phyloP scores from a whole-genome alignment of 2,888 invertebrate species.

The Apamea monoglypha region DNA sequence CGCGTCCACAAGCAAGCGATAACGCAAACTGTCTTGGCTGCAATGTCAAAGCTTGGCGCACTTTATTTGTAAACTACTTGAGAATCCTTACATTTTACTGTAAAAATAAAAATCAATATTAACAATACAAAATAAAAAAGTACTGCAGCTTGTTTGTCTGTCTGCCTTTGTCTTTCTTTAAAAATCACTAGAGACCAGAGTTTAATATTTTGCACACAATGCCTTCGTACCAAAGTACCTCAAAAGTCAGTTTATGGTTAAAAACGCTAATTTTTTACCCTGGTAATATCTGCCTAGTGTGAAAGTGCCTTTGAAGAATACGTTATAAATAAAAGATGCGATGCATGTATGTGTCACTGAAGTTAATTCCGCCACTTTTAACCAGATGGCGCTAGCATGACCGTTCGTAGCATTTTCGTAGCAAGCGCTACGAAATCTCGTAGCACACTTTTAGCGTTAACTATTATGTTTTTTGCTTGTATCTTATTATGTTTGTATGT shows the following conservation, averaged over 20 bases:
- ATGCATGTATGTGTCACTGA: background rate
- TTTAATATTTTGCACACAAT: background rate
- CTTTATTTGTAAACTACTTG: background rate
- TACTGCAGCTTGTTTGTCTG: background rate
- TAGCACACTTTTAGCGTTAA: background rate
- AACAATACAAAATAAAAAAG: background rate
- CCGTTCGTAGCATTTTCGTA: slow-evolving; percentile 31
- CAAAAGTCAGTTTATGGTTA: background rate
- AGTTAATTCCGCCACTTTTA: slow-evolving; percentile 1
- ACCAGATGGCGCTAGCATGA: slow-evolving; percentile 37
- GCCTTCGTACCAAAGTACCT: background rate
- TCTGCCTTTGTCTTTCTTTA: background rate
- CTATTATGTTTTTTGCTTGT: background rate
- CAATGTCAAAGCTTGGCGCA: background rate
- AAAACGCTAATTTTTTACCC: background rate
- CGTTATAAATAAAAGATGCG: background rate
- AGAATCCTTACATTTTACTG: background rate
- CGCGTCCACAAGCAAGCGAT: background rate
- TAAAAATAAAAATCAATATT: background rate
- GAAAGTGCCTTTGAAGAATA: background rate
- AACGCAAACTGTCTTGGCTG: background rate
- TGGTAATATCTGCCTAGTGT: background rate
- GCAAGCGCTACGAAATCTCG: slow-evolving; percentile 39
- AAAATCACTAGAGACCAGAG: background rate
- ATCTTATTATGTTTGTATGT: background rate